Base-by-base conservation (phyloP, 2,888 invertebrate species). In the Cryptocheilus praepositus region DNA sequence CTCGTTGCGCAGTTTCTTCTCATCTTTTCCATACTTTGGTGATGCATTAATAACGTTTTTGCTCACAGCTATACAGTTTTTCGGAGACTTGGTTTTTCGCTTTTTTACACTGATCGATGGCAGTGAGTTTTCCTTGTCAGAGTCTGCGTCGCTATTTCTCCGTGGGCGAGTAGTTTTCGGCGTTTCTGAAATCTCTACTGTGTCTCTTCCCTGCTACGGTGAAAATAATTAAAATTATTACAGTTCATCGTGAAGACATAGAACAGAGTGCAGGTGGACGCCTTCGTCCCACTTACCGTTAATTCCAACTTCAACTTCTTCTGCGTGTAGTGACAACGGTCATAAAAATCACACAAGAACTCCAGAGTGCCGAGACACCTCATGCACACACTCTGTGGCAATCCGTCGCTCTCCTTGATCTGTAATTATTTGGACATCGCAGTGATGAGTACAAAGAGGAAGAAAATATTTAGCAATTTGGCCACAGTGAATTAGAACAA, bases 301-400 rank as follows among this genome's bases (percentile, higher is more conserved):
- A 21, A 16, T 13, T 28, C 18, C 36, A 36, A 36, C 36, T 61
- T 36, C 15, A 44, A 25, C 57, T 62, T 57, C 52, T 75, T 66
- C 65, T 86, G 85, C 11, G 79, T 81, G 15, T 59, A 65, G 64
- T 85, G 83, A 57, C 85, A 86, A 21, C 74, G 68, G 0, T 76
- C 76, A 28, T 83, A 75, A 75, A 86, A 86, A 28, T 85, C 86
- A 15, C 81, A 82, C 4, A 83, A 55, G 63, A 83, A 86, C 73
- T 86, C 85, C 60, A 86, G 62, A 3, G 82, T 76, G 36, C 82
- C 86, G 43, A 82, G 52, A 56, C 86, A 86, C 62, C 76, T 70
- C 59, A 83, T 62, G 60, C 86, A 86, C 25, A 84, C 76, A 3
- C 52, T 52, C 28, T 81, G 82, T 0, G 86, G 73, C 65, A 86